Conservation (phyloP, 2,797 vertebrate genomes). For the Lerista edwardsae region DNA sequence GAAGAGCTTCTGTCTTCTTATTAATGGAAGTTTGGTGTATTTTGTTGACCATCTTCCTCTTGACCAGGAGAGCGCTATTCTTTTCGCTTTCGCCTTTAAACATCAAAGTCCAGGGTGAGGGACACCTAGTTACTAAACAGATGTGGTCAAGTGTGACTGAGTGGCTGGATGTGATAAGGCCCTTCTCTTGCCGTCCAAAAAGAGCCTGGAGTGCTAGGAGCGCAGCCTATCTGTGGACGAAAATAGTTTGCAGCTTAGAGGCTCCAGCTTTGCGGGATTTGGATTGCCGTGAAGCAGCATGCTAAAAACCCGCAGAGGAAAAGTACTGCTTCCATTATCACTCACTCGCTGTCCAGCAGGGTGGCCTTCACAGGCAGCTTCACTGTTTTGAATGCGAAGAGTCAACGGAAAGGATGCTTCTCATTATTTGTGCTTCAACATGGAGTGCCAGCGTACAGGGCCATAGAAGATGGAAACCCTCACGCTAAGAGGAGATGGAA, state of each 20-base stretch:
- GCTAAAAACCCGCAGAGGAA: conserved; percentile 33
- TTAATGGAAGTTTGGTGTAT: neutral
- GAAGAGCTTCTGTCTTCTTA: neutral
- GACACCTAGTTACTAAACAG: conserved; percentile 47
- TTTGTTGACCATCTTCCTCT: neutral
- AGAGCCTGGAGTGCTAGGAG: conserved; percentile 18
- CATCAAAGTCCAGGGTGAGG: conserved; percentile 40
- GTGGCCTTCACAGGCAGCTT: conserved; percentile 15
- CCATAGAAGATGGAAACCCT: neutral
- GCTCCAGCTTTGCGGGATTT: conserved; percentile 30
- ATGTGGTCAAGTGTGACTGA: conserved; percentile 42
- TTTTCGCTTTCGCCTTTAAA: conserved; percentile 33
- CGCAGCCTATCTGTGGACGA: conserved; percentile 15
- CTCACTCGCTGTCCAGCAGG: conserved; percentile 27
- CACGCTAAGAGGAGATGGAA: neutral
- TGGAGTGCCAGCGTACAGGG: neutral
- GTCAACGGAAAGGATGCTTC: rapidly evolving
- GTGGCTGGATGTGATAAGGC: conserved; percentile 27
- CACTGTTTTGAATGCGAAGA: conserved; percentile 15
- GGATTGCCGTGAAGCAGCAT: conserved; percentile 35
- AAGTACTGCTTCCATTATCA: conserved; percentile 27
- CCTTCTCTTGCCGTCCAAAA: conserved; percentile 32
- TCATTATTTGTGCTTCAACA: conserved; percentile 4
- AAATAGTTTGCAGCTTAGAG: conserved; percentile 22
- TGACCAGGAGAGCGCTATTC: conserved; percentile 10